These are phyloP conservation scores for Peucedramus taeniatus DNA, from an alignment of 2,113 vertebrate species.

Conservation along the genomic window DNA sequence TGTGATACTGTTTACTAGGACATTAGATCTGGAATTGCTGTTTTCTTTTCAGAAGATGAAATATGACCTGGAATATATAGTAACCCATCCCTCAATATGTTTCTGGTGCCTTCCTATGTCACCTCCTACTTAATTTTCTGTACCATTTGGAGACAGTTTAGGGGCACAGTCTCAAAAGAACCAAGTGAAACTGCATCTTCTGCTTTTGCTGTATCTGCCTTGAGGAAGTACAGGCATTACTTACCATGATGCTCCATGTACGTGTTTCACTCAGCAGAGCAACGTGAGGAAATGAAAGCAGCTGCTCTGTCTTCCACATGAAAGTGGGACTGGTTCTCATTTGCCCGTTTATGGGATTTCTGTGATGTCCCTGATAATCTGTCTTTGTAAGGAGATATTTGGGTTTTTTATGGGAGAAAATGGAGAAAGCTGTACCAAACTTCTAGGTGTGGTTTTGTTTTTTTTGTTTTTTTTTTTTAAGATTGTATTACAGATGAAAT, in stretches of 20 bases:
- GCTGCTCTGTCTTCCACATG: background rate
- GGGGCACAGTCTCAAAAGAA: background rate
- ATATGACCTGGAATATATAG: background rate
- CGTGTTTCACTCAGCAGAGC: background rate
- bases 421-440: background rate
- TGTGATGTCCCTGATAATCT: background rate
- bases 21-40: background rate
- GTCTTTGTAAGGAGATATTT: background rate
- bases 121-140: background rate
- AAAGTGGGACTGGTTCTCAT: background rate
- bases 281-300: background rate
- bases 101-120: background rate
- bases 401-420: fast-evolving
- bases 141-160: background rate
- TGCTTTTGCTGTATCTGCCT: background rate
- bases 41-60: background rate
- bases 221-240: background rate
- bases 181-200: background rate
- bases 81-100: background rate
- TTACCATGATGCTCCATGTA: background rate
- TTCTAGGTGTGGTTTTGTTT: background rate
- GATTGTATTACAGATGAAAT: background rate
- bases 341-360: background rate
- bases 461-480: background rate
- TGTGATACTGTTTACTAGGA: background rate